These are phyloP conservation scores for Loris lydekkerianus DNA, from an alignment of 2,797 vertebrate genomes.

Conservation along the genomic window DNA sequence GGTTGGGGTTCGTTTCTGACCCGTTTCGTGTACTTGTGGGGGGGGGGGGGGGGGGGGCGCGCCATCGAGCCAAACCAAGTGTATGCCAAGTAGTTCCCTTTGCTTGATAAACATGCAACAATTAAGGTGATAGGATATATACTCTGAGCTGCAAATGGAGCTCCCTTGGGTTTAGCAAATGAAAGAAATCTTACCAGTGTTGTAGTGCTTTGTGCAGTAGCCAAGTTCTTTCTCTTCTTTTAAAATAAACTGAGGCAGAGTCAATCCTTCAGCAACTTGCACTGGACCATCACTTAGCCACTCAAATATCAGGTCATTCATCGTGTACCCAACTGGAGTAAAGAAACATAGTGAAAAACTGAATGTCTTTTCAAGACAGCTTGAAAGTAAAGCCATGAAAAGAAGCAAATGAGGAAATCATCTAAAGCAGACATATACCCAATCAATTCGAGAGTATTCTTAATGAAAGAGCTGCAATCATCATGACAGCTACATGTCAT, in stretches of 20 bases:
- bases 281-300: constrained; percentile 96
- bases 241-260: constrained; percentile 98
- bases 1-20: no score
- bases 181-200: constrained; percentile 92
- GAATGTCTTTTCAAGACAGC: constrained; percentile 62
- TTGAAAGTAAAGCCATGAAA: constrained; percentile 34
- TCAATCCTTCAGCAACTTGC: constrained; percentile 97
- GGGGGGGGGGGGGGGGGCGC: neutral
- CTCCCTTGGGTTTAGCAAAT: neutral
- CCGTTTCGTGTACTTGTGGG: no score
- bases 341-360: constrained; percentile 78
- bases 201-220: constrained; percentile 99
- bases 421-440: constrained; percentile 17
- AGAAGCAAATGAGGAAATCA: constrained; percentile 27
- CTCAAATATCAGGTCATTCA: constrained; percentile 99
- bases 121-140: neutral
- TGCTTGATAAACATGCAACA: constrained; percentile 6
- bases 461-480: constrained; percentile 36
- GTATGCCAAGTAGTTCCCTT: neutral
- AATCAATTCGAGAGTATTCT: constrained; percentile 52
- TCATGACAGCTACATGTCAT: constrained; percentile 36
- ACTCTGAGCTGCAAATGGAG: neutral
- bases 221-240: constrained; percentile 98
- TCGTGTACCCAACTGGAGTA: constrained; percentile 97
- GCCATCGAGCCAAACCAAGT: neutral